phyloP scores from a whole-genome alignment of 2,888 invertebrate species.

The Salticus scenicus region DNA sequence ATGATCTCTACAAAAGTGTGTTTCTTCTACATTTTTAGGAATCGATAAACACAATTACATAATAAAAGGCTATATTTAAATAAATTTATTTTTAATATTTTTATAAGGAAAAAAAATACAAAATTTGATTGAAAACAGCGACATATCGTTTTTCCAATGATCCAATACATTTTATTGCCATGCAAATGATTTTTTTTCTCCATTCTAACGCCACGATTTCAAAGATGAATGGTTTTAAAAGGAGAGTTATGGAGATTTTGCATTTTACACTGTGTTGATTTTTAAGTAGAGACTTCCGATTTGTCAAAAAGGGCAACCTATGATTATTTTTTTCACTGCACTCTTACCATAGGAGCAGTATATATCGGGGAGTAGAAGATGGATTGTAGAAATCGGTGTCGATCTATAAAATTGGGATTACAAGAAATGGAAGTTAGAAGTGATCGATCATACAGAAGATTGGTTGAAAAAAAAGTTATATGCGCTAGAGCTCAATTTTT shows the following conservation, averaged over 20 bases:
- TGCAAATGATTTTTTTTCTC: background rate
- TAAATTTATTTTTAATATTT: too few species aligned
- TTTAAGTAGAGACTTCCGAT: conserved; percentile 31
- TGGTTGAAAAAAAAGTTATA: too few species aligned
- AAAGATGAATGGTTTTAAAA: conserved; percentile 18
- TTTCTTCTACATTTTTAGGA: too few species aligned
- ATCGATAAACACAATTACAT: too few species aligned
- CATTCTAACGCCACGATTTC: background rate
- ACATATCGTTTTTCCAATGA: background rate
- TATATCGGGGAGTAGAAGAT: background rate
- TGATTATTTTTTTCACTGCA: conserved; percentile 40
- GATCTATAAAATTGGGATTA: background rate
- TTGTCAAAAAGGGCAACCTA: conserved; percentile 59
- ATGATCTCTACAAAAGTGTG: too few species aligned
- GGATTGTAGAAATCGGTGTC: background rate
- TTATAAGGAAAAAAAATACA: too few species aligned
- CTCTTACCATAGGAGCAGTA: conserved; percentile 80
- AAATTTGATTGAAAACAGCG: background rate
- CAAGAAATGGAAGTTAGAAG: background rate
- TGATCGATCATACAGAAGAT: background rate
- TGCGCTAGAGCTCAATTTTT: too few species aligned
- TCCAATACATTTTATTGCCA: background rate
- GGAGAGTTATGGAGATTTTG: conserved; percentile 28
- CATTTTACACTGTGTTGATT: conserved; percentile 51
- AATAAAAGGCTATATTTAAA: too few species aligned